Evolutionary conservation across 2,888 invertebrate genomes (phyloP).

Genomic region (Meta bourneti): DNA sequence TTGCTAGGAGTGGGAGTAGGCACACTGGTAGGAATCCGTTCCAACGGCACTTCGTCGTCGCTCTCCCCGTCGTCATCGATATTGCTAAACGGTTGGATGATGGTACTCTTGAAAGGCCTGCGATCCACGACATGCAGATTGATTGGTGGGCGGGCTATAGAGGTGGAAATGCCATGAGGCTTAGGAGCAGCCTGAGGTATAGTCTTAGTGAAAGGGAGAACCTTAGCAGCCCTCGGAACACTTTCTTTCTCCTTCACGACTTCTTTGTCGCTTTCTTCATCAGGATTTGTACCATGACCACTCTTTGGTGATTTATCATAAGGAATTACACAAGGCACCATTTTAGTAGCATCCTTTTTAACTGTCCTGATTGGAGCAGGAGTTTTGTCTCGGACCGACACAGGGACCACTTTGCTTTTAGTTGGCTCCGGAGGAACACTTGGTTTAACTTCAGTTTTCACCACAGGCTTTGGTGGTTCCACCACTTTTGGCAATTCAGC

Average conservation of each 20-base stretch:
- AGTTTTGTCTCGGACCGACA: conserved; percentile 17
- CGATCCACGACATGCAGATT: background rate
- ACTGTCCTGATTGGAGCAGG: conserved; percentile 12
- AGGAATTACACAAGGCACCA: conserved; percentile 72
- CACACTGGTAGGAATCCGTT: conserved; percentile 58
- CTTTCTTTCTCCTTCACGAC: conserved; percentile 21
- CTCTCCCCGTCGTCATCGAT: conserved; percentile 58
- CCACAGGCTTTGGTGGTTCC: background rate
- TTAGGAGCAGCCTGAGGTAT: background rate
- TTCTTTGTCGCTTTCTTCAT: conserved; percentile 62
- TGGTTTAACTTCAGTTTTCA: background rate
- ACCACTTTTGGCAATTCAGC: background rate
- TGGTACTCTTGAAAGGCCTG: conserved; percentile 50
- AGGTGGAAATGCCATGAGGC: background rate
- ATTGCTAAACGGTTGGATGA: conserved; percentile 68
- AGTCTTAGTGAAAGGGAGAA: background rate
- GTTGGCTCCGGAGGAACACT: background rate
- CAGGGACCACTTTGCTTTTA: background rate
- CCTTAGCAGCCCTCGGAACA: background rate
- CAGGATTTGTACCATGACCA: conserved; percentile 16
- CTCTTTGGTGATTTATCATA: conserved; percentile 67
- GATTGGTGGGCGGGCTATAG: background rate
- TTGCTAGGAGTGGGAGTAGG: conserved; percentile 41
- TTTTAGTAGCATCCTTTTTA: conserved; percentile 62
- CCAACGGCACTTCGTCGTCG: conserved; percentile 70